Base-by-base conservation (phyloP, 35 echinoderm and acorn worm genomes). In the Heliocidaris erythrogramma region DNA sequence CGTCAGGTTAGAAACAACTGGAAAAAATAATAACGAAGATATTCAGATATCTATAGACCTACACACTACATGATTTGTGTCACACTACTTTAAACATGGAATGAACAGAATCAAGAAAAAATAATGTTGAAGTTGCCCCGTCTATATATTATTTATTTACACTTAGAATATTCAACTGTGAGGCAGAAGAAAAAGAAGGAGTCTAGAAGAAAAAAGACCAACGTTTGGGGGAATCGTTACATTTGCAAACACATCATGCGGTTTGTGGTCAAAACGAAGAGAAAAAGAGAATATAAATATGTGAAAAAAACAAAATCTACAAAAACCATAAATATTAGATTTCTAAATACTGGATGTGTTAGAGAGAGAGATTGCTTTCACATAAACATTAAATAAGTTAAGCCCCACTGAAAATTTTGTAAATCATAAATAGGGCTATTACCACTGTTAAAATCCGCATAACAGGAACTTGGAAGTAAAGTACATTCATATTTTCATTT, bases 221-320 rank as follows among this genome's bases (percentile, higher is more conserved):
- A 86, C 9, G 32, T 32, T 21, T 47, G 48, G 91, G 59, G 24
- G 13, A 27, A 12, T 12, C 31, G 30, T 30, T n/a, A 92, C 91
- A 52, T 92, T 48, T 92, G 48, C 91, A 92, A 92, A 92, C 91
- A 59, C 91, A 89, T 5, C 48, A 92, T 59, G 91, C 47, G 91
- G 91, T 92, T 59, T 92, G 91, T 92, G 49, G 91, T 92, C 91
- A 92, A 92, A 89, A 92, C 91, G 48, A 92, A 92, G 48, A 92
- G 49, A 92, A 49, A 56, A 48, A 59, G 29, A 92, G 21, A 92
- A 92, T 16, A 92, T 48, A 92, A 92, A 92, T 30, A 30, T 52
- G 12, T n/a, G 49, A 56, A 30, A 35, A 35, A 52, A 52, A 92
- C 47, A 92, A 30, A 92, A 52, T 50, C 30, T 59, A 50, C 47